phyloP scores from a whole-genome alignment of 2,113 vertebrate species.

The Struthidea cinerea region DNA sequence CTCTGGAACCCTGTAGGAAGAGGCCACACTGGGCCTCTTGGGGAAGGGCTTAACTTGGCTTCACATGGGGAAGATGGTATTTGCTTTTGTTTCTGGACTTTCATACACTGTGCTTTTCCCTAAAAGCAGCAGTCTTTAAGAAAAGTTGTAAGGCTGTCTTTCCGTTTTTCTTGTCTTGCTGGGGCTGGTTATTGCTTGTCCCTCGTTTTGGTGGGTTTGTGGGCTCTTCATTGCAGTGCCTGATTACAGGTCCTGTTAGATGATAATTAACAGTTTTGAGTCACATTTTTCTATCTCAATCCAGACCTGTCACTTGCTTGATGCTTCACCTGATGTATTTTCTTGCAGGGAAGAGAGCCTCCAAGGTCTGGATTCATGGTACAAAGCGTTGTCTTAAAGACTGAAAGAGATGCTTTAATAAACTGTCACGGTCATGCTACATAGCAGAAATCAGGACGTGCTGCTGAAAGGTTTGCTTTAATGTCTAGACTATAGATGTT shows the following conservation, averaged over 20 bases:
- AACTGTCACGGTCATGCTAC: not conserved
- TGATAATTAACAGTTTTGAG: not conserved
- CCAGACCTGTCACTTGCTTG: not conserved
- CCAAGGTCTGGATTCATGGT: not conserved
- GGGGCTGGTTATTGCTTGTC: not conserved
- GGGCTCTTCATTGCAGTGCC: not conserved
- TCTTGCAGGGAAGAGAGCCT: not conserved
- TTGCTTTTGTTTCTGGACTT: not conserved
- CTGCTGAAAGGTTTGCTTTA: slow-evolving; percentile 37
- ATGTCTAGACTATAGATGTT: slow-evolving; percentile 12
- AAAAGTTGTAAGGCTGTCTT: not conserved
- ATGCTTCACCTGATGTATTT: not conserved
- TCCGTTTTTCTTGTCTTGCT: not conserved
- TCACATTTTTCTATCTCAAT: not conserved
- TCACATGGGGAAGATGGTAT: not conserved
- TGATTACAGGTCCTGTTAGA: not conserved
- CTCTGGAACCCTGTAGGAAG: not conserved
- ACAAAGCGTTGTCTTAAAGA: not conserved
- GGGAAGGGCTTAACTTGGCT: not conserved
- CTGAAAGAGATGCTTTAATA: slow-evolving; percentile 3
- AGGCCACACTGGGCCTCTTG: not conserved
- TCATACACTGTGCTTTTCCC: not conserved
- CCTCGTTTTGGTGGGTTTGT: not conserved
- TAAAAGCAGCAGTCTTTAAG: not conserved
- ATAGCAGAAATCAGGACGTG: not conserved